Evolutionary conservation across 1,140 invertebrate genomes (phyloP).

Genomic region (Subanguina moxae): DNA sequence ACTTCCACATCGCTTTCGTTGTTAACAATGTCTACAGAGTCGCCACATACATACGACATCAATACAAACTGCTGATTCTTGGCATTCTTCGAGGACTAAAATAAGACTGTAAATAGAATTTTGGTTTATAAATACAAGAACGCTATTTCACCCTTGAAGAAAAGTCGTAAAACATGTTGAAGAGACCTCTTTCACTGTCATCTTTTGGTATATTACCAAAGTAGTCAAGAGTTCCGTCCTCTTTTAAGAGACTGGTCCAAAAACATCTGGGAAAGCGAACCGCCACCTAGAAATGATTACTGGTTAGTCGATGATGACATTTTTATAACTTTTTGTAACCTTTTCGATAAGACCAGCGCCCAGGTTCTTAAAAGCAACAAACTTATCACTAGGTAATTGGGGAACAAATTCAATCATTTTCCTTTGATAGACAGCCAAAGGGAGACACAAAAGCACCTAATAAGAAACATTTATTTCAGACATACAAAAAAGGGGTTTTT

Average conservation of each 20-base stretch:
- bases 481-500: slow-evolving; percentile 5
- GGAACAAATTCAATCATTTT: slow-evolving; percentile 60
- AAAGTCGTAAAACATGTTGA: slow-evolving; percentile 63
- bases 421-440: slow-evolving; percentile 60
- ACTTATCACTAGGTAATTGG: slow-evolving; percentile 60
- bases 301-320: slow-evolving; percentile 14
- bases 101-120: slow-evolving; percentile 19
- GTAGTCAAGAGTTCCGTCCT: slow-evolving; percentile 48
- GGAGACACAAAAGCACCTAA: slow-evolving; percentile 44
- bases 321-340: slow-evolving; percentile 40
- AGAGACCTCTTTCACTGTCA: slow-evolving; percentile 56
- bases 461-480: background rate
- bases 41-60: slow-evolving; percentile 60
- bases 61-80: slow-evolving; percentile 51
- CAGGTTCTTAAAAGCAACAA: slow-evolving; percentile 58
- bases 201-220: slow-evolving; percentile 61
- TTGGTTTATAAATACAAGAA: slow-evolving; percentile 1
- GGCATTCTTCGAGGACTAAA: slow-evolving; percentile 27
- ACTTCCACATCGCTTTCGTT: slow-evolving; percentile 59
- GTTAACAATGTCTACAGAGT: slow-evolving; percentile 54
- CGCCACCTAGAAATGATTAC: slow-evolving; percentile 39
- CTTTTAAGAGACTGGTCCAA: slow-evolving; percentile 59
- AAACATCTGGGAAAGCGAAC: slow-evolving; percentile 61
- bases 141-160: slow-evolving; percentile 42
- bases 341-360: slow-evolving; percentile 63